phyloP scores from a whole-genome alignment of 2,113 vertebrate species.

The Toxotes chatareus region DNA sequence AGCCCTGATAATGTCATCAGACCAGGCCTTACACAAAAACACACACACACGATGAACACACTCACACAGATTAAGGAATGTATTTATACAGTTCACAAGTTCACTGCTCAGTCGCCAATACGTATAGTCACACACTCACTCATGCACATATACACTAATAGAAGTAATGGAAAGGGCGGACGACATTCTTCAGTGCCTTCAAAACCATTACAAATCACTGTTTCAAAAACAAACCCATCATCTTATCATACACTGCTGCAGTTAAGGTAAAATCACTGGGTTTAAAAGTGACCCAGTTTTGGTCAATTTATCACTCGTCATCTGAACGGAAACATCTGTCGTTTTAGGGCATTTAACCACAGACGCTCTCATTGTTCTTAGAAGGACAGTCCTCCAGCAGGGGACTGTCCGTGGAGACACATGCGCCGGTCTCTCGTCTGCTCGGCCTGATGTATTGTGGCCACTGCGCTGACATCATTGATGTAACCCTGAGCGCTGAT shows the following conservation, averaged over 20 bases:
- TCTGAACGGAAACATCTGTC: neutral
- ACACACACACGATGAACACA: constrained; percentile 22
- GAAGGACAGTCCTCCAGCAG: neutral
- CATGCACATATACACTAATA: neutral
- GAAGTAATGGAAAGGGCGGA: neutral
- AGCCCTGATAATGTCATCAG: constrained; percentile 66
- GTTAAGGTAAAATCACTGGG: no score
- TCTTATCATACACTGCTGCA: no score
- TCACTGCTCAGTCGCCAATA: constrained; percentile 19
- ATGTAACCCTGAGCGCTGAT: constrained; percentile 69
- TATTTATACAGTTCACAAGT: constrained; percentile 20
- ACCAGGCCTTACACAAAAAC: constrained; percentile 28
- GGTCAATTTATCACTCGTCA: no score
- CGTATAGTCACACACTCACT: neutral
- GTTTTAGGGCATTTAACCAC: neutral
- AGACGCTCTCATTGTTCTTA: neutral
- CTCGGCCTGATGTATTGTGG: constrained; percentile 43
- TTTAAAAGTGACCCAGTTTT: no score
- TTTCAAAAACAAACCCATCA: no score
- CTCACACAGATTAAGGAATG: neutral
- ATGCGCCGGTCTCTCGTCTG: constrained; percentile 18
- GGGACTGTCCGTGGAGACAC: constrained; percentile 8
- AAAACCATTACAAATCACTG: no score
- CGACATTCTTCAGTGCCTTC: no score
- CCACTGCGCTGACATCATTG: constrained; percentile 49